Evolutionary conservation across 2,797 vertebrate genomes (phyloP).

Genomic region (Notolabrus celidotus): DNA sequence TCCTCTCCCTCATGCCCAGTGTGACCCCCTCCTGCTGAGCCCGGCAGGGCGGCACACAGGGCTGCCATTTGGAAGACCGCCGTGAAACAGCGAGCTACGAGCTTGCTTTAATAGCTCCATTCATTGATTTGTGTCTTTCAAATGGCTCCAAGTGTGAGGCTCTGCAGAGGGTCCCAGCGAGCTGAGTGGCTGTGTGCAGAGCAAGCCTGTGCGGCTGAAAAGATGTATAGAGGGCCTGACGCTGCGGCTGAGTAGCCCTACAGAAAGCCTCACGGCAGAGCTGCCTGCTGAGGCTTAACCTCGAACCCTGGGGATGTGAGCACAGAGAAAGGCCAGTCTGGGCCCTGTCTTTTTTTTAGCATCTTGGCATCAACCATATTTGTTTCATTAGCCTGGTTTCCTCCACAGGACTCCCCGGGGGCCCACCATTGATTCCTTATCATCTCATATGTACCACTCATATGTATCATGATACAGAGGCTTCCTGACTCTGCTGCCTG

Average conservation of each 20-base stretch:
- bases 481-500: neutral
- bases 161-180: conserved; percentile 51
- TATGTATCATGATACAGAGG: conserved; percentile 12
- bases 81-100: conserved; percentile 45
- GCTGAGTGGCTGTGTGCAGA: conserved; percentile 40
- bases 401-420: conserved; percentile 4
- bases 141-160: conserved; percentile 50
- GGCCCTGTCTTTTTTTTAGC: conserved; percentile 5
- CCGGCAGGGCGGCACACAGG: conserved; percentile 26
- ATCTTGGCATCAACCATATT: conserved; percentile 34
- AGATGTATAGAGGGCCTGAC: conserved; percentile 30
- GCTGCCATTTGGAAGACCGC: conserved; percentile 34
- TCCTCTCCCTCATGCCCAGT: conserved; percentile 41
- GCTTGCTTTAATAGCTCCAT: conserved; percentile 70
- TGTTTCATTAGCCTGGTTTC: conserved; percentile 50
- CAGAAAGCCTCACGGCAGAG: conserved; percentile 36
- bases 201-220: conserved; percentile 48
- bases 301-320: conserved; percentile 31
- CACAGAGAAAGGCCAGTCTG: conserved; percentile 16
- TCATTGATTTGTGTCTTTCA: conserved; percentile 62
- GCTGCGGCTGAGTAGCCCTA: conserved; percentile 31
- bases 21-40: conserved; percentile 63
- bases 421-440: conserved; percentile 25
- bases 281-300: conserved; percentile 51
- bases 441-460: conserved; percentile 4